phyloP scores from a whole-genome alignment of 2,888 invertebrate species.

The Mactromeris polynyma region DNA sequence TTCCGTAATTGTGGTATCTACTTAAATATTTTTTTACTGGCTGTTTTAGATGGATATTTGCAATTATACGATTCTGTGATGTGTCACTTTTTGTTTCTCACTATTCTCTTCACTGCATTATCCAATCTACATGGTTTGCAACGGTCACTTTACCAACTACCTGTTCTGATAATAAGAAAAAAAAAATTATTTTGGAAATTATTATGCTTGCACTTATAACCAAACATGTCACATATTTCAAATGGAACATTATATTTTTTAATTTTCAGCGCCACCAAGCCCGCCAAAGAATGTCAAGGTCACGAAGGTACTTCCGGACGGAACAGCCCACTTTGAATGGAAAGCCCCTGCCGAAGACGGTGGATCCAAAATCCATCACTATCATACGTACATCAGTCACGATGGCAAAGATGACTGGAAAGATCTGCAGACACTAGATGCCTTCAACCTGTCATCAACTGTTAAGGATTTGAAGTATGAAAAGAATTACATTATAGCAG shows the following conservation, averaged over 20 bases:
- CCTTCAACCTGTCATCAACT: slow-evolving; percentile 73
- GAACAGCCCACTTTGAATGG: slow-evolving; percentile 84
- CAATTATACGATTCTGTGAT: too few relatives aligned
- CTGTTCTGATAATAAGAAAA: too few relatives aligned
- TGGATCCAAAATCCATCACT: slow-evolving; percentile 81
- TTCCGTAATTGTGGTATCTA: not conserved
- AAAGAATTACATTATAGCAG: slow-evolving; percentile 85
- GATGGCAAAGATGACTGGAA: slow-evolving; percentile 79
- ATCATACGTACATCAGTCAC: slow-evolving; percentile 80
- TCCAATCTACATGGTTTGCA: too few relatives aligned
- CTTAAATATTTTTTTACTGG: too few relatives aligned
- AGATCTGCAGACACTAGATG: slow-evolving; percentile 75
- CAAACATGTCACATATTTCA: too few relatives aligned
- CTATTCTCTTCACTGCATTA: too few relatives aligned
- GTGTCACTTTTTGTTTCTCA: too few relatives aligned
- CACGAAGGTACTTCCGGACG: slow-evolving; percentile 75
- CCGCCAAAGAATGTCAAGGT: slow-evolving; percentile 79
- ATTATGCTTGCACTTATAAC: too few relatives aligned
- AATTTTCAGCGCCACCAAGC: slow-evolving; percentile 78
- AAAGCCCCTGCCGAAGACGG: slow-evolving; percentile 85
- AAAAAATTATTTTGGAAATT: too few relatives aligned
- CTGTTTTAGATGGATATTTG: too few relatives aligned
- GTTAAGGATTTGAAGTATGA: slow-evolving; percentile 80
- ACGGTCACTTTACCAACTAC: too few relatives aligned
- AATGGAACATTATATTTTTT: not conserved